phyloP scores from a whole-genome alignment of 2,113 vertebrate species.

The Lepisosteus osseus region DNA sequence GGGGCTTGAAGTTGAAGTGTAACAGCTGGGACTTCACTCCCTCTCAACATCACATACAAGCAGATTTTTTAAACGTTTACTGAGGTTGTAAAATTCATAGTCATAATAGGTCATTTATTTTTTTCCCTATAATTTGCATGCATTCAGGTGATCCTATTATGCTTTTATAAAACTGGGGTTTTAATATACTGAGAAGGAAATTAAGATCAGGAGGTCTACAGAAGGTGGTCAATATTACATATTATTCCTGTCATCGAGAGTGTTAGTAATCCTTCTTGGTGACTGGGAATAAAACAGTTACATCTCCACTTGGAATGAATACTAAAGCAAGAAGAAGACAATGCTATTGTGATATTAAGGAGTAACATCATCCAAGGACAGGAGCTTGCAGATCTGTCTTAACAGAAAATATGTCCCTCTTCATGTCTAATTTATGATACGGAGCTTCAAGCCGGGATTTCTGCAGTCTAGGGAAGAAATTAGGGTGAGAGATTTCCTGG shows the following conservation, averaged over 20 bases:
- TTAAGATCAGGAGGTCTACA: background rate
- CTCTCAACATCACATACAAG: too few species aligned
- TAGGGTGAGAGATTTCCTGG: slow-evolving; percentile 8
- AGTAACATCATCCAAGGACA: background rate
- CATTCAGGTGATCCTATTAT: background rate
- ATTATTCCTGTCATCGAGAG: background rate
- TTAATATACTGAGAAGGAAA: background rate
- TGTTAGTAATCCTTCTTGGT: slow-evolving; percentile 21
- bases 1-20: too few species aligned
- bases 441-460: slow-evolving; percentile 6
- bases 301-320: slow-evolving; percentile 19
- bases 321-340: slow-evolving; percentile 15
- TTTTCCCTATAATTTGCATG: too few species aligned
- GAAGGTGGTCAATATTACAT: slow-evolving; percentile 5
- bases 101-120: too few species aligned
- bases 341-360: background rate
- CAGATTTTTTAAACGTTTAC: too few species aligned
- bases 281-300: slow-evolving; percentile 17
- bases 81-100: too few species aligned
- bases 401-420: slow-evolving; percentile 6
- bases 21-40: too few species aligned
- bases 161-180: background rate
- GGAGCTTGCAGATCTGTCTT: background rate
- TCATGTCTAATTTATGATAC: slow-evolving; percentile 11
- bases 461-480: slow-evolving; percentile 13